A percentile compares a stretch with the other conserved stretches of the same genome.
These are phyloP conservation scores for Amiota communis DNA, from an alignment of 2,888 invertebrate species.

Conservation along the genomic window DNA sequence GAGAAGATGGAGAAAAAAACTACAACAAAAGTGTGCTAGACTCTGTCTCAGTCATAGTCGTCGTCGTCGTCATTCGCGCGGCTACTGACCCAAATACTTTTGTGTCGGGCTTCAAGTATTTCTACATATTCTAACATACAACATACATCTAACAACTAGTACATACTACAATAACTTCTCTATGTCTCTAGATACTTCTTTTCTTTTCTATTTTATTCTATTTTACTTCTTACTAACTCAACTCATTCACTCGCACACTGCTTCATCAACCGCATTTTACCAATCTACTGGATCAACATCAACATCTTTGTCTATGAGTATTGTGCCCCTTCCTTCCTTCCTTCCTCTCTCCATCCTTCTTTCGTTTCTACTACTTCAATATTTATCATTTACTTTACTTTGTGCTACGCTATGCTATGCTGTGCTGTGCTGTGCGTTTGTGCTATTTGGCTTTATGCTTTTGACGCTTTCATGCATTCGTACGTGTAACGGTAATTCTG, in stretches of 20 bases:
- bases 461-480: neutral
- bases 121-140: neutral
- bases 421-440: neutral
- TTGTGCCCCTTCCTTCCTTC: neutral
- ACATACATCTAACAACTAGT: too few relatives aligned
- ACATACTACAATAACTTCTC: too few relatives aligned
- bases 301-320: neutral
- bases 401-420: neutral
- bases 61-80: slow-evolving; percentile 12
- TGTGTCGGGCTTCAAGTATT: slow-evolving; percentile 34
- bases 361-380: neutral
- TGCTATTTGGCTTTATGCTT: slow-evolving; percentile 6
- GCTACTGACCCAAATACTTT: slow-evolving; percentile 66
- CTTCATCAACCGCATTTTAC: neutral
- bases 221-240: too few relatives aligned
- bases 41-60: slow-evolving; percentile 1
- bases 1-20: too few relatives aligned
- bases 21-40: slow-evolving; percentile 25
- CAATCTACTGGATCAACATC: neutral
- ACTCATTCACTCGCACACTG: slow-evolving; percentile 9
- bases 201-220: too few relatives aligned
- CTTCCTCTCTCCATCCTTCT: neutral
- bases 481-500: slow-evolving; percentile 32
- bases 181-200: too few relatives aligned
- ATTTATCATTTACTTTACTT: neutral